phyloP scores from a whole-genome alignment of 2,888 invertebrate species.

The Ptycholaimellus sp. region DNA sequence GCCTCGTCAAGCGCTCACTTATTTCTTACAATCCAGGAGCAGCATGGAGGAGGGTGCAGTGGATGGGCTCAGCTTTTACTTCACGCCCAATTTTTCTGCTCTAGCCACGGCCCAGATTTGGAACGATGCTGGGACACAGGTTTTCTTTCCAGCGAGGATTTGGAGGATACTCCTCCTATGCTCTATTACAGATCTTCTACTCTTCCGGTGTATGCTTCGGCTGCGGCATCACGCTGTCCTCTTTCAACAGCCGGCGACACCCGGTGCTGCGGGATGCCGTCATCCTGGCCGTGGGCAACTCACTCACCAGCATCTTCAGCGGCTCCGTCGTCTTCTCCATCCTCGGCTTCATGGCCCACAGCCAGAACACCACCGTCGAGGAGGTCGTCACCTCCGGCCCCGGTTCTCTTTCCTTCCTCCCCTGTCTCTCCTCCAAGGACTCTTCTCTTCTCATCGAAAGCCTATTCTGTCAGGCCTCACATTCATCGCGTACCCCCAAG shows the following conservation, averaged over 20 bases:
- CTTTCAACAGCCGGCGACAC: constrained; percentile 7
- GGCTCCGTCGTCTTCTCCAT: constrained; percentile 9
- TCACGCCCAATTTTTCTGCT: constrained; percentile 17
- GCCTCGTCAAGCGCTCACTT: too few species aligned
- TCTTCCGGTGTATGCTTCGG: constrained; percentile 8
- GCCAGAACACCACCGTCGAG: constrained; percentile 4
- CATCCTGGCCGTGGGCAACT: constrained; percentile 8
- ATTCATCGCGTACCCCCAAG: constrained; percentile 8
- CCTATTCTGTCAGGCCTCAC: constrained; percentile 6
- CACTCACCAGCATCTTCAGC: constrained; percentile 7
- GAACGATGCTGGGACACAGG: constrained; percentile 20
- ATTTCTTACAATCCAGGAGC: constrained; percentile 6
- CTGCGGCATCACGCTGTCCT: constrained; percentile 7
- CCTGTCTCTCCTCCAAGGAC: too few species aligned
- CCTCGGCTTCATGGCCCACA: constrained; percentile 8
- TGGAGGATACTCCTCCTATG: neutral
- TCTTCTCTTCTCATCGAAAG: too few species aligned
- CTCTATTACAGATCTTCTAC: constrained; percentile 7
- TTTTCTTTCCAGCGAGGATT: neutral
- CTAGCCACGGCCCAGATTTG: constrained; percentile 12
- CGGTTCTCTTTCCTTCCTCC: too few species aligned
- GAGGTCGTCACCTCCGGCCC: neutral
- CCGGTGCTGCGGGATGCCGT: constrained; percentile 6
- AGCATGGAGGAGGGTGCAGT: constrained; percentile 17
- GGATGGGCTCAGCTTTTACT: constrained; percentile 17